phyloP scores from a whole-genome alignment of 2,888 invertebrate genomes.

The Ornithoptera priamus region DNA sequence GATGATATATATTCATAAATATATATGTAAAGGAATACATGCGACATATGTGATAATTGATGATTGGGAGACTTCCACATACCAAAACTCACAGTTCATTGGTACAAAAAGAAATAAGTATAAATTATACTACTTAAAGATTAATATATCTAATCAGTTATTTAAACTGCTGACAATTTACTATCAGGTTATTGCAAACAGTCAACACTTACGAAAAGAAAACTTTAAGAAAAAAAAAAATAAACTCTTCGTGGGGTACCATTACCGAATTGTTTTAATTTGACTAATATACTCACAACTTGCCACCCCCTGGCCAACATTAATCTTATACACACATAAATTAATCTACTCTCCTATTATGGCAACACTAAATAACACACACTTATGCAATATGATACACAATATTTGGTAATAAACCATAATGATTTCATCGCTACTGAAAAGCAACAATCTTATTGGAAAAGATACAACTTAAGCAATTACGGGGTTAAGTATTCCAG shows the following conservation, averaged over 20 bases:
- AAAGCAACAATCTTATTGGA: neutral
- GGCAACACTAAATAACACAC: conserved; percentile 1
- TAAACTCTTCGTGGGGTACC: conserved; percentile 58
- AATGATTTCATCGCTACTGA: neutral
- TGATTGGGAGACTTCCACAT: neutral
- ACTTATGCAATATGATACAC: neutral
- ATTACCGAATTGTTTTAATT: conserved; percentile 67
- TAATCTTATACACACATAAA: conserved; percentile 16
- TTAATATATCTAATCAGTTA: conserved; percentile 27
- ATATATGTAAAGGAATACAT: too few species aligned
- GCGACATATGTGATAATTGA: too few species aligned
- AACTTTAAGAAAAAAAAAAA: neutral
- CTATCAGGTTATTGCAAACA: neutral
- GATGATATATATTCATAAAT: too few species aligned
- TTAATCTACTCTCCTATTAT: neutral
- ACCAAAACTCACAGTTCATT: neutral
- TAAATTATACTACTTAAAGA: conserved; percentile 29
- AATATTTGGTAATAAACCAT: neutral
- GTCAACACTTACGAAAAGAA: neutral
- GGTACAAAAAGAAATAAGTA: conserved; percentile 1
- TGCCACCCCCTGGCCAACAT: conserved; percentile 34
- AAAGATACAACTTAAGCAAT: neutral
- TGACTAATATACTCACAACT: conserved; percentile 50
- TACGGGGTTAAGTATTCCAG: too few species aligned
- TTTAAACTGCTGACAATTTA: conserved; percentile 21